phyloP scores from a whole-genome alignment of 2,113 vertebrate genomes.

The Echinops telfairi region DNA sequence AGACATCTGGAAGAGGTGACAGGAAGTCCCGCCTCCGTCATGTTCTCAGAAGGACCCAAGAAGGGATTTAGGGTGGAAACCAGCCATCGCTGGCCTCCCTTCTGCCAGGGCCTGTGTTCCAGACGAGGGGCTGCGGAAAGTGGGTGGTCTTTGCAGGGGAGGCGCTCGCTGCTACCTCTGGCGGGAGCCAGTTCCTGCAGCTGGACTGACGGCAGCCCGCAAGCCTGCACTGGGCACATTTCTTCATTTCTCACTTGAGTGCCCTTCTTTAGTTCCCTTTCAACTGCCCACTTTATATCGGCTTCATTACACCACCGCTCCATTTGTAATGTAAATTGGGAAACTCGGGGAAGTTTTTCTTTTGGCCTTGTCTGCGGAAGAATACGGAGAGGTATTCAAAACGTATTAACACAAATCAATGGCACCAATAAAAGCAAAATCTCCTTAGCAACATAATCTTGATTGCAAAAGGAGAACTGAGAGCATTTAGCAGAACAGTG shows the following conservation, averaged over 20 bases:
- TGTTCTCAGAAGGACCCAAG: background rate
- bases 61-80: background rate
- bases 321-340: constrained; percentile 98
- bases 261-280: constrained; percentile 96
- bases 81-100: constrained; percentile 34
- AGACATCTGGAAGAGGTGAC: background rate
- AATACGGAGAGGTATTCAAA: constrained; percentile 99
- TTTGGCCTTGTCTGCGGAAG: constrained; percentile 94
- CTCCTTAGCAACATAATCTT: constrained; percentile 99
- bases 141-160: constrained; percentile 89
- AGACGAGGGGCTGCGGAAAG: constrained; percentile 74
- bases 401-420: constrained; percentile 99
- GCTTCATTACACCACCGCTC: constrained; percentile 94
- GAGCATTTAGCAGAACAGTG: constrained; percentile 94
- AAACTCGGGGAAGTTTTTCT: constrained; percentile 96
- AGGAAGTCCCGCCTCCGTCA: background rate
- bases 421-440: constrained; percentile 99
- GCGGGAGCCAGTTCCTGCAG: constrained; percentile 87
- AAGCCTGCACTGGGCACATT: constrained; percentile 91
- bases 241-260: constrained; percentile 99
- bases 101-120: constrained; percentile 26
- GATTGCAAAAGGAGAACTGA: constrained; percentile 95
- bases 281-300: constrained; percentile 93
- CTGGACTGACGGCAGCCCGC: constrained; percentile 86
- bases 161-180: constrained; percentile 79